Base-by-base conservation (phyloP, 2,888 invertebrate species). In the Euplexia lucipara region DNA sequence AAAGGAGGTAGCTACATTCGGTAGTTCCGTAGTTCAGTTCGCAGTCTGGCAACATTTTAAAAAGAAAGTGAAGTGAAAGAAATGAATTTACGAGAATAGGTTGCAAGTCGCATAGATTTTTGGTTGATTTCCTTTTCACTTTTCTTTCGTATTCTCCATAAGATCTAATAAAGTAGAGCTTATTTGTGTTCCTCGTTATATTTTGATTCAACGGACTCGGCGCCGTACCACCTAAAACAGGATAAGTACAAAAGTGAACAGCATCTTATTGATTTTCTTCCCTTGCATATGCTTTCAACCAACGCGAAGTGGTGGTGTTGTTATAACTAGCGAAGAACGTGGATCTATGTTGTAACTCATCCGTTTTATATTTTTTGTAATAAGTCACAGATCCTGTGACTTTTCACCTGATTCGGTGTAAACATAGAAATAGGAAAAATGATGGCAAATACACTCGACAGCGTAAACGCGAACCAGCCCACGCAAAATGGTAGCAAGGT, bases 401-500 rank as follows among this genome's bases (percentile, higher is more conserved):
- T 84, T 90, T 89, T 89, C 80, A 86, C 86, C 85, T 84, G 83
- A 84, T 88, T 90, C 83, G 87, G 90, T 88, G 88, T 88, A 90
- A 90, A 81, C 81, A 78, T 88, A 85, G 86, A 86, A 87, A 86
- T 88, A 87, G 88, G 86, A 83, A 94, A 93, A 90, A 95, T 95
- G 95, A 95, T 95, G 95, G 94, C 94, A 86, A 95, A 95, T 92
- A 83, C 94, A 70, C 92, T 95, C 85, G 95, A 95, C 90, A 88
- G 93, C 86, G 91, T 95, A 86, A 95, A 95, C 90, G 91, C 90
- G 88, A 95, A 94, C 91, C 95, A 95, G 87, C 95, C 95, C 88
- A 95, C 95, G 92, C 98, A 98, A 96, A 98, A 98, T 96, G 98
- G 98, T 91, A 96, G 97, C 94, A 95, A 95, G 91, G 89, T 95